These are phyloP conservation scores for Emmelina monodactyla DNA, from an alignment of 2,888 invertebrate genomes.

Conservation along the genomic window DNA sequence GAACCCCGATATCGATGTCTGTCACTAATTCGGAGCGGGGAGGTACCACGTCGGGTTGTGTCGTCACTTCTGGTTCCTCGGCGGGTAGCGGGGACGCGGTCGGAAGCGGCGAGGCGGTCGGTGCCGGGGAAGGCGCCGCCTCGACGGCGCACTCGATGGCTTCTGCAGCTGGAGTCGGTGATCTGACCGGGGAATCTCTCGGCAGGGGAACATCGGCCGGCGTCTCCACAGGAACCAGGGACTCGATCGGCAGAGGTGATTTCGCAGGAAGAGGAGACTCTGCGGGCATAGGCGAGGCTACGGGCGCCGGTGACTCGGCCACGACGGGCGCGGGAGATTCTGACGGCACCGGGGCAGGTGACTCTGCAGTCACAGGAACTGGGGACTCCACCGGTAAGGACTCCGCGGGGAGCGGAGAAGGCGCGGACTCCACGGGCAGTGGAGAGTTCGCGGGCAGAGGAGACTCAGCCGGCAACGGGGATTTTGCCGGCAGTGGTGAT, in stretches of 20 bases:
- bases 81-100: constrained; percentile 4
- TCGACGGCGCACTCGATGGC: not conserved
- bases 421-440: constrained; percentile 10
- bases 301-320: constrained; percentile 1
- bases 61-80: constrained; percentile 20
- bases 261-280: constrained; percentile 12
- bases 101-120: constrained; percentile 12
- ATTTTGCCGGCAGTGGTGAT: constrained; percentile 16
- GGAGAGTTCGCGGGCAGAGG: constrained; percentile 17
- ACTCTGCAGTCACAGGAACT: constrained; percentile 11
- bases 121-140: constrained; percentile 11
- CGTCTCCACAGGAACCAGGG: constrained; percentile 22
- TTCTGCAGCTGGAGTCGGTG: constrained; percentile 10
- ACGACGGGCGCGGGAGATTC: constrained; percentile 15
- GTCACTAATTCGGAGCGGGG: constrained; percentile 42
- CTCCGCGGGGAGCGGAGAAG: constrained; percentile 4
- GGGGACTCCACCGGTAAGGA: constrained; percentile 16
- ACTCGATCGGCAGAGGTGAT: constrained; percentile 16
- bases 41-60: constrained; percentile 44
- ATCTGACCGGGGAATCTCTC: constrained; percentile 15
- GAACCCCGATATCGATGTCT: constrained; percentile 45
- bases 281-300: not conserved
- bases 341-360: constrained; percentile 12
- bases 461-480: constrained; percentile 16
- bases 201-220: constrained; percentile 11